Conservation (phyloP, 2,113 vertebrate genomes). For the Ptychochromis oligacanthus region DNA sequence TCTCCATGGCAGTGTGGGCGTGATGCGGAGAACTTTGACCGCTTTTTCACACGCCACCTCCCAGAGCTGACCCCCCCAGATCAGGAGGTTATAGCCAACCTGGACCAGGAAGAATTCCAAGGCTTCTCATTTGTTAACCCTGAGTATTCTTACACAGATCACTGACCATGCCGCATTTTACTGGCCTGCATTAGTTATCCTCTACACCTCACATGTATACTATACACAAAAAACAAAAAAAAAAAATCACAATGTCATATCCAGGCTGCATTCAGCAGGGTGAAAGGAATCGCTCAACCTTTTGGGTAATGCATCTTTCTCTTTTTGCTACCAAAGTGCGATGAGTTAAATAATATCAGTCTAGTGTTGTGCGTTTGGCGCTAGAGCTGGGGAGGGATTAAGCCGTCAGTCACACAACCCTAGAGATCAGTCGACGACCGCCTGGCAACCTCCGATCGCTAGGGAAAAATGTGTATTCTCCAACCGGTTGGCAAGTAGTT, state of each 20-base stretch:
- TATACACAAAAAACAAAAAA: background rate
- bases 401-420: background rate
- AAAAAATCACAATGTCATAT: constrained; percentile 38
- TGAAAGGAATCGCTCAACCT: constrained; percentile 16
- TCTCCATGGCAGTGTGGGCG: constrained; percentile 94
- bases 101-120: constrained; percentile 99
- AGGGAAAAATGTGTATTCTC: background rate
- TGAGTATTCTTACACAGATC: constrained; percentile 75
- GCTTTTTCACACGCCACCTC: constrained; percentile 97
- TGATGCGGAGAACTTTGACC: constrained; percentile 99
- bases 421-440: background rate
- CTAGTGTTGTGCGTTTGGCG: background rate
- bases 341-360: background rate
- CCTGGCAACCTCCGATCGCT: background rate
- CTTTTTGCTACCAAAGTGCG: background rate
- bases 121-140: constrained; percentile 99
- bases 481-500: background rate
- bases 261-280: constrained; percentile 26
- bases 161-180: constrained; percentile 68
- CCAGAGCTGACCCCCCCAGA: constrained; percentile 97
- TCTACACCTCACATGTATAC: constrained; percentile 1
- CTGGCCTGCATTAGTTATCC: constrained; percentile 45
- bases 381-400: background rate
- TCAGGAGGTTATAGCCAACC: constrained; percentile 98
- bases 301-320: background rate